Conservation (phyloP, 2,113 vertebrate species). For the Oncorhynchus nerka region DNA sequence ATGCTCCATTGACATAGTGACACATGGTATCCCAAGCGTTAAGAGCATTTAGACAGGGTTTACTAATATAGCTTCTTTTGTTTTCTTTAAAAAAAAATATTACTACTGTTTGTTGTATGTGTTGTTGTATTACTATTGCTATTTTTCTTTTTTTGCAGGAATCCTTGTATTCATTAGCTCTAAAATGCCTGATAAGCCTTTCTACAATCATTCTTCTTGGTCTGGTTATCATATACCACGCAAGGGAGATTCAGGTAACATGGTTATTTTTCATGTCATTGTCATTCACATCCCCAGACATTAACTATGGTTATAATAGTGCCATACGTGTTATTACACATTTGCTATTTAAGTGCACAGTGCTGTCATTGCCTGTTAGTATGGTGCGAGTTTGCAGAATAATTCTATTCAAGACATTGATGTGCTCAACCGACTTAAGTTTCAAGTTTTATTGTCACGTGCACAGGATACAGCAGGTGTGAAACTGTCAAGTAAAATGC, state of each 20-base stretch:
- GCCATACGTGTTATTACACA: not conserved
- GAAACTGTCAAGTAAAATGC: too few species aligned
- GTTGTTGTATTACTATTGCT: conserved; percentile 58
- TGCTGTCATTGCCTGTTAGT: not conserved
- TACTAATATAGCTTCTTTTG: not conserved
- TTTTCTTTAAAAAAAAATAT: not conserved
- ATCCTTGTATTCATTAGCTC: conserved; percentile 98
- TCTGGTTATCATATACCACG: conserved; percentile 98
- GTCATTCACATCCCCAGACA: not conserved
- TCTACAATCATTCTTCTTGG: conserved; percentile 98
- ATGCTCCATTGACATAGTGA: too few species aligned
- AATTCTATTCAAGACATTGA: not conserved
- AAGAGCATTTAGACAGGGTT: too few species aligned
- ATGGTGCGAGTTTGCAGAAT: not conserved
- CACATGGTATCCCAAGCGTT: too few species aligned
- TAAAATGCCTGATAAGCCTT: conserved; percentile 99
- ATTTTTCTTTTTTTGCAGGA: conserved; percentile 85
- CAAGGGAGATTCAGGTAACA: conserved; percentile 98
- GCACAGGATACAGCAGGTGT: too few species aligned
- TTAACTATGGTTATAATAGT: too few species aligned
- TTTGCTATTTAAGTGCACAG: too few species aligned
- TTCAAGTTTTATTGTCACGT: too few species aligned
- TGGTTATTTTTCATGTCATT: not conserved
- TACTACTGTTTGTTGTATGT: conserved; percentile 31
- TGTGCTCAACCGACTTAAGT: not conserved